Base-by-base conservation (phyloP, 2,888 invertebrate species). In the Phorcus lineatus region DNA sequence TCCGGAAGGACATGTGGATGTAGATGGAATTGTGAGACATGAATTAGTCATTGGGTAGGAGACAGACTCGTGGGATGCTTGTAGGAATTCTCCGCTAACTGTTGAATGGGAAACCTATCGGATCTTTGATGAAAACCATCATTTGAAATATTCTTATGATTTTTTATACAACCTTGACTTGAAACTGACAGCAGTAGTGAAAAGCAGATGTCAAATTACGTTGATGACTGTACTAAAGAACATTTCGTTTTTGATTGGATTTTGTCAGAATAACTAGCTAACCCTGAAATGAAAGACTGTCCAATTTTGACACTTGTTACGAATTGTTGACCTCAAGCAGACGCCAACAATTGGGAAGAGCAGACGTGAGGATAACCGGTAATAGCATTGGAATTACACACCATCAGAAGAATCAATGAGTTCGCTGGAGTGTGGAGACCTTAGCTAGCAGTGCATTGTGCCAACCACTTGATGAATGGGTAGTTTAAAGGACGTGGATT, bases 381-480 rank as follows among this genome's bases (percentile, higher is more conserved):
- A 47, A 47, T 47, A 11, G 47, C 47, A 47, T 47, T 47, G 47
- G 47, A 47, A 47, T 47, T 47, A 47, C 47, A 47, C 47, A 47
- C 47, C 47, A 47, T 47, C 47, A 47, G 1, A 47, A 47, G 47
- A 47, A 47, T 47, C 47, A 47, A 47, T 47, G 24, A 28, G 62
- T 28, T 62, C 62, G n/a, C 62, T 17, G 62, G 62, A 62, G 62
- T 62, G 62, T 62, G 62, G 28, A 62, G 62, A 28, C 16, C 62
- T 24, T 31, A 24, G 13, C 47, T 47, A 47, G 47, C 47, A 62
- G 62, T 16, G 28, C 28, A 62, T 7, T 62, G 22, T 62, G 28
- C 24, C 16, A 47, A 28, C 62, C 62, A 62, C 62, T 31, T 62
- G 62, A 62, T 62, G 62, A 62, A 62, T 62, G 62, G 62, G n/a